A percentile compares a stretch with the other conserved stretches of the same genome.
Conservation (phyloP, 2,888 invertebrate species). For the Phengaris arion region DNA sequence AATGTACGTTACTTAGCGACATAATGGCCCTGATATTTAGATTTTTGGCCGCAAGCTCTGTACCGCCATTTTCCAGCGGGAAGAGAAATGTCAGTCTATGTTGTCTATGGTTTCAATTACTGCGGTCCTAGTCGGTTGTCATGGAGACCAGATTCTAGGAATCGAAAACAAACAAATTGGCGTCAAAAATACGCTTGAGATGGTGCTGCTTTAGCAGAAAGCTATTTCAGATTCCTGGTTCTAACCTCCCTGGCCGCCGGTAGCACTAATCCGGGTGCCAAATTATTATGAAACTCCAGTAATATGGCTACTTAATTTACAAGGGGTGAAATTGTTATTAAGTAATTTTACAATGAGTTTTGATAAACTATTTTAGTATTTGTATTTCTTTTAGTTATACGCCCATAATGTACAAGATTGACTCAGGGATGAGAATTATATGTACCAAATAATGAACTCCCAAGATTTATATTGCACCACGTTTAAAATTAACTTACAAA, state of each 20-base stretch:
- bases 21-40: not conserved
- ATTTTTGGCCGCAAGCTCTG: not conserved
- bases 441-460: not conserved
- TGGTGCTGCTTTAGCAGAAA: not conserved
- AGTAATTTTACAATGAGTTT: slow-evolving; percentile 25
- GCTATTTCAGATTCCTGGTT: not conserved
- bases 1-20: no score
- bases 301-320: slow-evolving; percentile 24
- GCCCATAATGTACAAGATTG: slow-evolving; percentile 27
- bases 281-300: slow-evolving; percentile 18
- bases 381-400: slow-evolving; percentile 21
- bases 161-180: not conserved
- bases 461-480: slow-evolving; percentile 6
- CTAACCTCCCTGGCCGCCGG: not conserved
- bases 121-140: not conserved
- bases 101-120: not conserved
- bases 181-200: not conserved
- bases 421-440: slow-evolving; percentile 11
- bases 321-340: slow-evolving; percentile 12
- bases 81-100: not conserved
- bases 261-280: slow-evolving; percentile 8
- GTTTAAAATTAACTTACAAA: slow-evolving; percentile 8
- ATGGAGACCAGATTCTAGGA: not conserved
- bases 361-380: slow-evolving; percentile 27
- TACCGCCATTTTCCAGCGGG: not conserved